These are phyloP conservation scores for Chelon labrosus DNA, from an alignment of 2,797 vertebrate species.

Conservation along the genomic window DNA sequence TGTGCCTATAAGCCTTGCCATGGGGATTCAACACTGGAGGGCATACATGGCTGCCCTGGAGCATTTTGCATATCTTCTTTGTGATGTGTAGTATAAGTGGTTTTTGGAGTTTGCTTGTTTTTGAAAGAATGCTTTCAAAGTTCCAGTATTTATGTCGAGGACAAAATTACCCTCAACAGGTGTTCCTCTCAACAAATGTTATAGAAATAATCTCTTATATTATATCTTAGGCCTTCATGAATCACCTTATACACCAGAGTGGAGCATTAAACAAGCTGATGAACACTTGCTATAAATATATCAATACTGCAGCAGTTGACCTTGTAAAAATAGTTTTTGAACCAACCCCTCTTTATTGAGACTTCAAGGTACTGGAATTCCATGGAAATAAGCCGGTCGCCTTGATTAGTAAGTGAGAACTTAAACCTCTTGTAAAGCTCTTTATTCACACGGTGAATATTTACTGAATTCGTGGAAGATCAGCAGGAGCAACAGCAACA, in stretches of 20 bases:
- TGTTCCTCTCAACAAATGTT: not conserved
- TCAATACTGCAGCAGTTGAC: too few species aligned
- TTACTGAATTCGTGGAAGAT: not conserved
- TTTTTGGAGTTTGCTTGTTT: not conserved
- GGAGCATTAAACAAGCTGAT: not conserved
- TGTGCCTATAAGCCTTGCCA: conserved; percentile 14
- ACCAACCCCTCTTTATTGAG: too few species aligned
- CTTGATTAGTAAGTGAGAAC: not conserved
- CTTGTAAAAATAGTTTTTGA: too few species aligned
- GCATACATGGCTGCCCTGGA: not conserved
- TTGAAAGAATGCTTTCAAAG: not conserved
- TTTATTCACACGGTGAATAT: conserved; percentile 1
- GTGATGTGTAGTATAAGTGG: not conserved
- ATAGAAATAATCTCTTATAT: not conserved
- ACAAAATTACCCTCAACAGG: not conserved
- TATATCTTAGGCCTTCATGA: not conserved
- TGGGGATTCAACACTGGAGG: not conserved
- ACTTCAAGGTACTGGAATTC: not conserved
- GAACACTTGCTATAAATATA: not conserved
- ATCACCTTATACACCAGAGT: not conserved
- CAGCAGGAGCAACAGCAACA: conserved; percentile 18
- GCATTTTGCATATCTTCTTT: not conserved
- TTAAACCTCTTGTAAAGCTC: not conserved
- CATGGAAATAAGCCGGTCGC: not conserved
- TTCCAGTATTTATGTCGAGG: not conserved